Percentiles rank a stretch among this genome's conserved stretches.
Conservation (phyloP, 2,113 vertebrate species). For the Corydoras maculifer region DNA sequence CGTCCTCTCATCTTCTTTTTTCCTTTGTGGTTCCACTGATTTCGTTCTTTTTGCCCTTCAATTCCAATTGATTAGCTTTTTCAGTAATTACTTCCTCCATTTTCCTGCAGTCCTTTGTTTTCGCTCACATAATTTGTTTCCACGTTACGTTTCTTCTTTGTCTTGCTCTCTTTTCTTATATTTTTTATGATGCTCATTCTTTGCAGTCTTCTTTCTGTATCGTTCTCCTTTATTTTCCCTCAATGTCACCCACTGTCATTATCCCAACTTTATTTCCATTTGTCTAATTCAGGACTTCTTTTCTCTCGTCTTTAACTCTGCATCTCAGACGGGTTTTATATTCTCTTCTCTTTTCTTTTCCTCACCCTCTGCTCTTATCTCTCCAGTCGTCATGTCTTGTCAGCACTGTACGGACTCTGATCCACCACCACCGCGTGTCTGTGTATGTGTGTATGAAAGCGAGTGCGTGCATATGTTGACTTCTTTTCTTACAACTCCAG, state of each 20-base stretch:
- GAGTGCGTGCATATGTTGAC: constrained; percentile 7
- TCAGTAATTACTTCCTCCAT: background rate
- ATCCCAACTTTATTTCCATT: background rate
- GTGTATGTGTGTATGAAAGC: constrained; percentile 11
- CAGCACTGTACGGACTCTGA: no score
- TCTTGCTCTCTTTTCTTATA: no score
- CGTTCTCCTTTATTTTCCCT: no score
- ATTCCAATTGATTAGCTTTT: background rate
- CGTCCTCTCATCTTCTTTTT: background rate
- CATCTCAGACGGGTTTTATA: no score
- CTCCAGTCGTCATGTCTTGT: no score
- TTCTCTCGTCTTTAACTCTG: no score
- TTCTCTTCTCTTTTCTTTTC: no score
- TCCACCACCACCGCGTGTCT: background rate
- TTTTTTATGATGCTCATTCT: background rate
- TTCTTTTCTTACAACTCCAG: constrained; percentile 4
- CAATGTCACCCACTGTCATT: background rate
- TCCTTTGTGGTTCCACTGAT: background rate
- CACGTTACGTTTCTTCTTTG: no score
- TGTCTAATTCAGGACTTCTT: no score
- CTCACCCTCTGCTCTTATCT: no score
- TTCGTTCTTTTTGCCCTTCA: background rate
- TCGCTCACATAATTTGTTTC: no score
- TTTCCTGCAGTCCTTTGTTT: background rate
- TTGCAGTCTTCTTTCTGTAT: background rate